Conservation (phyloP, 2,797 vertebrate genomes). For the Anomalospiza imberbis region DNA sequence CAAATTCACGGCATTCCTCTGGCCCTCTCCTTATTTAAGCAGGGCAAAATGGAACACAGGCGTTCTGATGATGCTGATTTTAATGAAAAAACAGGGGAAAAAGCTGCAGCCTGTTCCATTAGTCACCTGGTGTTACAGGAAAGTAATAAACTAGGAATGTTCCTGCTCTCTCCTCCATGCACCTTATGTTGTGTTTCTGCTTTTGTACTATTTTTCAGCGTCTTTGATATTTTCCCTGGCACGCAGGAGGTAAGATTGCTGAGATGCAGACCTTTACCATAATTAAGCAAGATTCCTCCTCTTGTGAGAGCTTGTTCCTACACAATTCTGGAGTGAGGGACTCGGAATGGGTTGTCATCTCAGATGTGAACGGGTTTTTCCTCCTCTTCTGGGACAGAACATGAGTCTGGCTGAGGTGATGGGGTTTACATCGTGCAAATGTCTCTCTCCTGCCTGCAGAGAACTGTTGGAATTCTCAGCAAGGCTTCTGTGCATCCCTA, state of each 20-base stretch:
- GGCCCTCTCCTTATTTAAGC: neutral
- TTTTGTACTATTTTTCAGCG: neutral
- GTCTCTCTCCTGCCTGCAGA: neutral
- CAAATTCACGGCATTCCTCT: neutral
- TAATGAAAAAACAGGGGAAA: neutral
- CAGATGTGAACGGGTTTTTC: neutral
- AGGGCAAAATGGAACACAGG: neutral
- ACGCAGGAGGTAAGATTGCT: neutral
- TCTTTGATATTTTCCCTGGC: neutral
- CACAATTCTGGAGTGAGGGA: neutral
- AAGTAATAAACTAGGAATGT: neutral
- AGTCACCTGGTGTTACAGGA: neutral
- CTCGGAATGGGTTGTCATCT: neutral
- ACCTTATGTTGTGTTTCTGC: neutral
- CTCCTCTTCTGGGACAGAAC: neutral
- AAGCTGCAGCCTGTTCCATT: neutral
- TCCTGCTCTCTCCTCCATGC: neutral
- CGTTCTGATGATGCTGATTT: neutral
- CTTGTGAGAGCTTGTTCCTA: neutral
- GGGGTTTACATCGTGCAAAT: neutral
- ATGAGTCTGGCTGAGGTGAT: neutral
- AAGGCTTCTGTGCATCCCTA: neutral
- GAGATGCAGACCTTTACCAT: neutral
- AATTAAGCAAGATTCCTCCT: constrained; percentile 8
- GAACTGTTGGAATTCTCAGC: neutral